Conservation (phyloP, 2,797 vertebrate genomes). For the Rhinophrynus dorsalis region DNA sequence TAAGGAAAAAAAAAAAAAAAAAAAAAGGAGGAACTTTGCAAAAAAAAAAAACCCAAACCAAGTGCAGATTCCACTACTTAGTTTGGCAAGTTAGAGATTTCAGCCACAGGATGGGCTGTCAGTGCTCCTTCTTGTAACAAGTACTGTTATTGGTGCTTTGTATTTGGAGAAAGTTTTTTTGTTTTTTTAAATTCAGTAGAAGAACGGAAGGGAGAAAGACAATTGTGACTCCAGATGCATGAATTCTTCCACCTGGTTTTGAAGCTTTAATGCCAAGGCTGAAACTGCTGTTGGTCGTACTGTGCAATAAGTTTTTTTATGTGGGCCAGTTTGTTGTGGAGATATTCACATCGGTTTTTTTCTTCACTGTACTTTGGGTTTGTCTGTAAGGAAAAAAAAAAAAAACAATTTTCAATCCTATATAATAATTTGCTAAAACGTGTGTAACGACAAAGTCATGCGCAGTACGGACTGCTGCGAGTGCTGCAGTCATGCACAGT, state of each 20-base stretch:
- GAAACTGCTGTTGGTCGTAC: constrained; percentile 93
- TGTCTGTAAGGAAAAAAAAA: constrained; percentile 69
- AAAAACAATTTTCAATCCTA: not conserved
- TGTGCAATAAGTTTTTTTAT: constrained; percentile 97
- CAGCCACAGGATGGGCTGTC: not conserved
- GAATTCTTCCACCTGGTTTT: constrained; percentile 47
- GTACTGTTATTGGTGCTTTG: constrained; percentile 3
- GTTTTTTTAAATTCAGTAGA: too few relatives aligned
- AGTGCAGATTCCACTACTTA: constrained; percentile 26
- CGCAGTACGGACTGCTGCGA: too few relatives aligned
- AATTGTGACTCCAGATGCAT: constrained; percentile 43
- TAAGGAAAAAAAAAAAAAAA: not conserved
- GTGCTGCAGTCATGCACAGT: too few relatives aligned
- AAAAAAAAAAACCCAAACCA: not conserved
- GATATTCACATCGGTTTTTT: constrained; percentile 98
- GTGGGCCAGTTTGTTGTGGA: constrained; percentile 98
- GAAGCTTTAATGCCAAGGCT: constrained; percentile 71
- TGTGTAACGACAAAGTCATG: too few relatives aligned
- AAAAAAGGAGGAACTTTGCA: not conserved
- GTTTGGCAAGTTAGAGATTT: not conserved
- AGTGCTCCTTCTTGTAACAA: not conserved
- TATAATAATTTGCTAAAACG: too few relatives aligned
- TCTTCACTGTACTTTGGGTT: constrained; percentile 97
- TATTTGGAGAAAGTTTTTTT: constrained; percentile 5
- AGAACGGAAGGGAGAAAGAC: constrained; percentile 48